These are phyloP conservation scores for Miopithecus talapoin DNA, from an alignment of 2,797 vertebrate genomes.

Conservation along the genomic window DNA sequence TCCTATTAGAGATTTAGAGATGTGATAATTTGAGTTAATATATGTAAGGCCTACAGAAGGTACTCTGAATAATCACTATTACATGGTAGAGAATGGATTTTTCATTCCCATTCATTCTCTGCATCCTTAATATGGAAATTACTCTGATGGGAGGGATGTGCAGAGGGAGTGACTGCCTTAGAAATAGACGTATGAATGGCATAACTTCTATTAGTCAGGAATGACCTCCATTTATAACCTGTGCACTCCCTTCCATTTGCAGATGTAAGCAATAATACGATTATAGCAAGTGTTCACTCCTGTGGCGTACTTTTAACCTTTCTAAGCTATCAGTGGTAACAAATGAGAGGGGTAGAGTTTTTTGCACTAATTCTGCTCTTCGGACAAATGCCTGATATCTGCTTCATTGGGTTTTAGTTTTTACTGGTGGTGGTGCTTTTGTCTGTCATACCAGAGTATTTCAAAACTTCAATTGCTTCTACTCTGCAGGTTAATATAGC, in stretches of 20 bases:
- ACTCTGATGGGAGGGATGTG: not conserved
- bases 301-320: not conserved
- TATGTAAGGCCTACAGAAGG: not conserved
- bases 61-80: not conserved
- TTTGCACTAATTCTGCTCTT: not conserved
- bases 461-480: conserved; percentile 25
- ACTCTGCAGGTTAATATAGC: conserved; percentile 76
- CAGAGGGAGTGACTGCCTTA: not conserved
- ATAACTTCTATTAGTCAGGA: not conserved
- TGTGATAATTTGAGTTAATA: not conserved
- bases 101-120: not conserved
- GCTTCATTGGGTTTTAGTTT: not conserved
- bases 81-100: not conserved
- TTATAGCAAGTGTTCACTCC: too few species aligned
- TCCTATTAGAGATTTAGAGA: not conserved
- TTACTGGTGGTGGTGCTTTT: not conserved
- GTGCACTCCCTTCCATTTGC: not conserved
- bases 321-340: not conserved
- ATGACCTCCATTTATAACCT: not conserved
- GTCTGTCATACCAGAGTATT: not conserved
- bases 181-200: not conserved
- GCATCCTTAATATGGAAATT: not conserved
- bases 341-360: not conserved
- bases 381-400: not conserved
- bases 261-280: too few species aligned